Conservation (phyloP, 2,797 vertebrate genomes). For the Simalia tracyae region DNA sequence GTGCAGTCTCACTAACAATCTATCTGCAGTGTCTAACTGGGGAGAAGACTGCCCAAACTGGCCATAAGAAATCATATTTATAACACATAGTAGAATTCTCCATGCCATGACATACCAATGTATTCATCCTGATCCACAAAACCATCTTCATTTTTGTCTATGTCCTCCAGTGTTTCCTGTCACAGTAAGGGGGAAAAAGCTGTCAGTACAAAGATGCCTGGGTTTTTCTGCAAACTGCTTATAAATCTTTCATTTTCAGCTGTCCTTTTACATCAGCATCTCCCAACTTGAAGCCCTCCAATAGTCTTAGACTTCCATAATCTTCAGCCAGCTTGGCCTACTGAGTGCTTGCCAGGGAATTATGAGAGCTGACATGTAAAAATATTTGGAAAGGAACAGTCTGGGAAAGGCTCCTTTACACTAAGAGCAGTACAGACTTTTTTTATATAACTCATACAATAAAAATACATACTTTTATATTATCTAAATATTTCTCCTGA, state of each 20-base stretch:
- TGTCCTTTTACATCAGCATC: background rate
- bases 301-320: background rate
- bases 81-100: background rate
- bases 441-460: background rate
- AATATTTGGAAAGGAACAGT: background rate
- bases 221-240: background rate
- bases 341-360: background rate
- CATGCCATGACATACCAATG: constrained; percentile 83
- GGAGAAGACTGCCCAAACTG: background rate
- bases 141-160: constrained; percentile 93
- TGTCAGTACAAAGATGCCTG: background rate
- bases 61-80: background rate
- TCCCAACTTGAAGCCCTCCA: background rate
- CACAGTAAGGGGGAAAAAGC: constrained; percentile 33
- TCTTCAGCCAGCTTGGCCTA: background rate
- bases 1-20: background rate
- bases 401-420: background rate
- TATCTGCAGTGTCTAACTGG: background rate
- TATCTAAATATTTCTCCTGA: background rate
- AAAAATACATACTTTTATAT: background rate
- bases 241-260: constrained; percentile 1
- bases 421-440: background rate
- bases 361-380: background rate
- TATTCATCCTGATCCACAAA: constrained; percentile 97
- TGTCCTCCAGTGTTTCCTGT: constrained; percentile 98